phyloP scores from a whole-genome alignment of 1,140 invertebrate species.

The Hyles vespertilio region DNA sequence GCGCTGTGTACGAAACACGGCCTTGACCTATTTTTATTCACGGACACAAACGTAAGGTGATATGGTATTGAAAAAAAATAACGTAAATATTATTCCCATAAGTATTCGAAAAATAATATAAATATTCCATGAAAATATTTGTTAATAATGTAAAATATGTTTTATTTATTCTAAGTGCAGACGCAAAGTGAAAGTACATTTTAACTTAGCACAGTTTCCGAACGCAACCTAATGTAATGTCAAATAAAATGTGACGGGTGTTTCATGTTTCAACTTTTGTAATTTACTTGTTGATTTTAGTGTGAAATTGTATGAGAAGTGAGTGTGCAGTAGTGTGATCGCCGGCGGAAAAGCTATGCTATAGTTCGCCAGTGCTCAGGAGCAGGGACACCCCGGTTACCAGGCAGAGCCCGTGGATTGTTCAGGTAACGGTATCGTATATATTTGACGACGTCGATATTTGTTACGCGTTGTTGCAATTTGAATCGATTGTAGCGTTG shows the following conservation, averaged over 20 bases:
- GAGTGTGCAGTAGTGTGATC: conserved; percentile 37
- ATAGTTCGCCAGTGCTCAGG: conserved; percentile 38
- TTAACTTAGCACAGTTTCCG: conserved; percentile 17
- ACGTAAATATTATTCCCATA: too few species aligned
- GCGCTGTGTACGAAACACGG: too few species aligned
- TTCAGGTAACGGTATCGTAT: conserved; percentile 69
- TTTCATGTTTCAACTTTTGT: conserved; percentile 59
- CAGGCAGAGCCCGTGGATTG: conserved; percentile 37
- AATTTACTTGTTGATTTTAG: conserved; percentile 70
- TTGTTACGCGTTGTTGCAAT: conserved; percentile 21
- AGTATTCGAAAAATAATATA: too few species aligned
- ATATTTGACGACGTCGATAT: conserved; percentile 62
- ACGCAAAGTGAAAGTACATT: conserved; percentile 7
- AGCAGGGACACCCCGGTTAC: conserved; percentile 24
- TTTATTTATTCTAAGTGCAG: background rate
- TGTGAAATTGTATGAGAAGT: conserved; percentile 47
- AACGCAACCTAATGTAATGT: conserved; percentile 38
- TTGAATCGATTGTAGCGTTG: conserved; percentile 18
- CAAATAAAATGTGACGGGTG: conserved; percentile 62
- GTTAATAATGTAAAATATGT: background rate
- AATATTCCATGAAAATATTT: background rate
- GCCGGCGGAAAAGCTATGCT: conserved; percentile 40
- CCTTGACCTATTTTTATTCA: too few species aligned
- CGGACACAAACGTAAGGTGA: too few species aligned
- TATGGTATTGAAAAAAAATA: too few species aligned